Base-by-base conservation (phyloP, 2,113 vertebrate species). In the Xenopus borealis region DNA sequence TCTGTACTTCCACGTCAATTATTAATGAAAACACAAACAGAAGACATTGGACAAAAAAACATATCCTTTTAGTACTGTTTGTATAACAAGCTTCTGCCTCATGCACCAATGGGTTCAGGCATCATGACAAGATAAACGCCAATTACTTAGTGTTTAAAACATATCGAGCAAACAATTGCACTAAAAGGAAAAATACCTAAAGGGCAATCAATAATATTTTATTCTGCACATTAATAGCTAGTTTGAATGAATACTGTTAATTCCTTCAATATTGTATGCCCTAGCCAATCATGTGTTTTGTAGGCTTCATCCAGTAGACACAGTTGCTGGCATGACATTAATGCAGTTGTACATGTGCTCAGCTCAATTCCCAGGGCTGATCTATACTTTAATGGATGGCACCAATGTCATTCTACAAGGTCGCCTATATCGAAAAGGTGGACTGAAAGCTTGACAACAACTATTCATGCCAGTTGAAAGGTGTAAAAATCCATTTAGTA, bases 91-190 rank as follows among this genome's bases (percentile, higher is more conserved):
- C 44, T 62, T 62, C 30, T 67, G n/a, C 19, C 14, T 80, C 50
- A 81, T 73, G 30, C 33, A 16, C 0, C 67, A 40, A 18, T 69
- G 46, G 46, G 0, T 18, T 78, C 75, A 62, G 55, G 53, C 80
- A 74, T 66, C 72, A 71, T 76, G 66, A 47, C 77, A 61, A 59
- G 72, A 55, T 74, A 78, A 78, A 82, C 78, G 80, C 27, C 64
- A 73, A 67, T 72, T 62, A 33, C 80, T 69, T 55, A 78, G 78
- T 70, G 72, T 80, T 82, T 62, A 78, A 78, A 80, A 1, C 0
- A 62, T 66, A 12, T 33, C 20, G 82, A 71, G 64, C 11, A 80
- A 81, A 68, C 62, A 71, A 10, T 69, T 46, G 10, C 66, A 64
- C 44, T 78, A 52, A 44, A 65, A 68, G 66, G n/a, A 44, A 79